A percentile compares a stretch with the other conserved stretches of the same genome.
phyloP scores from a whole-genome alignment of 2,888 invertebrate genomes.

The Leptinotarsa juncta region DNA sequence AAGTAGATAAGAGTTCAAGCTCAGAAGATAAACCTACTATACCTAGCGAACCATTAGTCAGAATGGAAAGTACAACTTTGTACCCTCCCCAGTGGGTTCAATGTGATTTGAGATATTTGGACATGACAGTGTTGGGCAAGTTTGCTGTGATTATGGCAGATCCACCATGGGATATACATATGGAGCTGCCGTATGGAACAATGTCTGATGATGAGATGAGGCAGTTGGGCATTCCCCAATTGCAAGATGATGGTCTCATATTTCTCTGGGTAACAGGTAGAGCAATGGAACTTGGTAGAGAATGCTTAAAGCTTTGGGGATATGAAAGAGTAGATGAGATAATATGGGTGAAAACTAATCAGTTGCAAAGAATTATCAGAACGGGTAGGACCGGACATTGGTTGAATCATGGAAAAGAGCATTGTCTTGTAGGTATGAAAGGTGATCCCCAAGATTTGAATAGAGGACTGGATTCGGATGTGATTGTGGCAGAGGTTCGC shows the following conservation, averaged over 20 bases:
- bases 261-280: conserved; percentile 98
- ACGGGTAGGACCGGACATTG: conserved; percentile 98
- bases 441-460: conserved; percentile 92
- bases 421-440: conserved; percentile 96
- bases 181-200: conserved; percentile 98
- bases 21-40: conserved; percentile 62
- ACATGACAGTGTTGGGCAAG: conserved; percentile 94
- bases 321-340: conserved; percentile 97
- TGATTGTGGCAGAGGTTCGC: conserved; percentile 97
- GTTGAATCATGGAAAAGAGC: conserved; percentile 99
- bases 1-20: conserved; percentile 84
- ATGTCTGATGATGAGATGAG: conserved; percentile 99
- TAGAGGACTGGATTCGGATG: conserved; percentile 95
- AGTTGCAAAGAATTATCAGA: conserved; percentile 94
- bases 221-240: conserved; percentile 90
- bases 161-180: conserved; percentile 99
- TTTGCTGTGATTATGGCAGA: conserved; percentile 99
- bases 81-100: conserved; percentile 97
- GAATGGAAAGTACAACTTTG: conserved; percentile 71
- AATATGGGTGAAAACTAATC: conserved; percentile 99
- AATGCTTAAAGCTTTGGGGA: conserved; percentile 96
- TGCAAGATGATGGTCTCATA: conserved; percentile 96
- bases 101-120: conserved; percentile 91
- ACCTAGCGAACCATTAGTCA: conserved; percentile 54
- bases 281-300: conserved; percentile 95